These are phyloP conservation scores for Hydractinia symbiolongicarpus DNA, from an alignment of 30 jellyfish, hydroid and myxozoan species.

Conservation along the genomic window DNA sequence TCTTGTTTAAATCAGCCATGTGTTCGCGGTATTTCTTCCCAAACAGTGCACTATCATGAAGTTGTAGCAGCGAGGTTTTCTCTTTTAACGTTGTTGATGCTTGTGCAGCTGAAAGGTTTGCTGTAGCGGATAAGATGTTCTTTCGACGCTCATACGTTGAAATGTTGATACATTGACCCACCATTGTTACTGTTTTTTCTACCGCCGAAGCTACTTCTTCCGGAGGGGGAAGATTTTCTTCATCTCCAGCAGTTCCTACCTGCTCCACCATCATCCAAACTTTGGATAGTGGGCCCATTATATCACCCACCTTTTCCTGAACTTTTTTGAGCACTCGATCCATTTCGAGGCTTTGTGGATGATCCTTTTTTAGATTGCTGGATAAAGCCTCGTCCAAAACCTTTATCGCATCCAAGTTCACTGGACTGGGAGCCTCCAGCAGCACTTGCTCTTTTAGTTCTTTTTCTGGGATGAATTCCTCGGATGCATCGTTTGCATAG, in stretches of 20 bases:
- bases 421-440: not conserved
- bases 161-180: not conserved
- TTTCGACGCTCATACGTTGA: no score
- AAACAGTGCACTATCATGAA: not conserved
- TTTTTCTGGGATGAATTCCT: conserved; percentile 1
- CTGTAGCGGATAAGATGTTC: no score
- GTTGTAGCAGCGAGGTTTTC: not conserved
- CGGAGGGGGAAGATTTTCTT: not conserved
- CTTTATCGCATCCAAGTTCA: not conserved
- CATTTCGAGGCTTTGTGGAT: not conserved
- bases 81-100: no score
- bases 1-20: not conserved
- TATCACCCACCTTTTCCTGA: conserved; percentile 10
- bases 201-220: not conserved
- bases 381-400: not conserved
- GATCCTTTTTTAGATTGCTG: not conserved
- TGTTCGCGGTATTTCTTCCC: not conserved
- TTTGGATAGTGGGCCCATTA: conserved; percentile 4
- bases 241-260: not conserved
- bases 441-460: not conserved
- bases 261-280: not conserved
- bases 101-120: no score
- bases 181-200: not conserved
- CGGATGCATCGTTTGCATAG: not conserved
- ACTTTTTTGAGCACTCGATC: not conserved